These are phyloP conservation scores for Leptosomus discolor DNA, from an alignment of 2,113 vertebrate genomes.

Conservation along the genomic window DNA sequence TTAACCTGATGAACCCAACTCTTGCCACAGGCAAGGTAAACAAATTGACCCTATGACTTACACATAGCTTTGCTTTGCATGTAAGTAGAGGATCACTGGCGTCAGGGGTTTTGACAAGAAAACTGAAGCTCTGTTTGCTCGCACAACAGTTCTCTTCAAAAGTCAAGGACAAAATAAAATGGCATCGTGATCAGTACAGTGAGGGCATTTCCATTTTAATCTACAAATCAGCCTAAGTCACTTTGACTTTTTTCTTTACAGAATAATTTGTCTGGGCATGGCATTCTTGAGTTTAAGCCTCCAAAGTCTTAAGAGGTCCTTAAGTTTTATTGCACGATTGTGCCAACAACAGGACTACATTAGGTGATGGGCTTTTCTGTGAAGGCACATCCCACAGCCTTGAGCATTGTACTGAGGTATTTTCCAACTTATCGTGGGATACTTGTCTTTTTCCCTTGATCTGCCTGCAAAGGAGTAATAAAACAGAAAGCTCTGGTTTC, in stretches of 20 bases:
- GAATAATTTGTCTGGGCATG: background rate
- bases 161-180: background rate
- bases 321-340: background rate
- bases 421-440: background rate
- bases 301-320: background rate
- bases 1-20: slow-evolving; percentile 37
- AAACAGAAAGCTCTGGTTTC: background rate
- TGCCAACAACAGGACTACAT: background rate
- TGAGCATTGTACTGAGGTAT: background rate
- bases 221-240: background rate
- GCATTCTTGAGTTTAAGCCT: background rate
- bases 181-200: background rate
- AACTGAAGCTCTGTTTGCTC: slow-evolving; percentile 27
- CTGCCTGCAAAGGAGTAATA: background rate
- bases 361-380: background rate
- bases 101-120: background rate
- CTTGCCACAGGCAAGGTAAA: slow-evolving; percentile 51
- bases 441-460: background rate
- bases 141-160: slow-evolving; percentile 26
- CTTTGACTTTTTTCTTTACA: background rate
- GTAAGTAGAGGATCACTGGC: background rate
- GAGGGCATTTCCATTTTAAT: background rate
- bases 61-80: background rate
- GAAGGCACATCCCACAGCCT: background rate
- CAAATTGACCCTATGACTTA: slow-evolving; percentile 50